Conservation (phyloP, 2,888 invertebrate genomes). For the Copidosoma aretas region DNA sequence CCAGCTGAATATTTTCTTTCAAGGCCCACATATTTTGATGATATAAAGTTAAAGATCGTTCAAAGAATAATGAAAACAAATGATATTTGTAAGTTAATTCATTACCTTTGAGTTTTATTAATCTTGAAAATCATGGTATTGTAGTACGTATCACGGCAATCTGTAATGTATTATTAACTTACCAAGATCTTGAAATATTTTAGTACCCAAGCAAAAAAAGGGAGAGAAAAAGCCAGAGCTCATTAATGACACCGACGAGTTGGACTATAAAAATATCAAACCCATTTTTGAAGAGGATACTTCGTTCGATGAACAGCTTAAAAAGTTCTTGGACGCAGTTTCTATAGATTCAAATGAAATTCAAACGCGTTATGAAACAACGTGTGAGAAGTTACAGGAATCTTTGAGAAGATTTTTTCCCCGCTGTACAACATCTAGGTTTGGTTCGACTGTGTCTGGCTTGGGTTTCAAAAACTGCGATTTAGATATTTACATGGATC, state of each 20-base stretch:
- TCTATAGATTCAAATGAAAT: constrained; percentile 47
- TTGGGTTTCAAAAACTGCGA: constrained; percentile 75
- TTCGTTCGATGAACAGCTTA: constrained; percentile 51
- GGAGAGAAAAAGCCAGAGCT: constrained; percentile 26
- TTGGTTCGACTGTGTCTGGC: constrained; percentile 78
- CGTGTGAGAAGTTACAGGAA: constrained; percentile 46
- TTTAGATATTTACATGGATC: constrained; percentile 72
- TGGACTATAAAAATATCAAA: constrained; percentile 49
- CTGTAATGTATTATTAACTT: too few relatives aligned
- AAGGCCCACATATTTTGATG: constrained; percentile 44
- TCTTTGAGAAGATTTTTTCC: constrained; percentile 50
- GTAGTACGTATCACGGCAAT: too few relatives aligned
- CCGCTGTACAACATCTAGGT: constrained; percentile 65
- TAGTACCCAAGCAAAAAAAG: constrained; percentile 16
- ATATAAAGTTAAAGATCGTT: constrained; percentile 46
- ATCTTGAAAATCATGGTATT: too few relatives aligned
- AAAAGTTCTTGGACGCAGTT: constrained; percentile 47
- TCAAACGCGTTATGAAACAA: constrained; percentile 46
- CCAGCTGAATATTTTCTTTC: constrained; percentile 48
- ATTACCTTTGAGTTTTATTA: too few relatives aligned
- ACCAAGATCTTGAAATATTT: constrained; percentile 2
- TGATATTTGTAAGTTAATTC: background rate
- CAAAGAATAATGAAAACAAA: constrained; percentile 32
- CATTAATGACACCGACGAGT: constrained; percentile 34
- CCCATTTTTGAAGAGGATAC: constrained; percentile 43